Conservation (phyloP, 2,888 invertebrate genomes). For the Limenitis camilla region DNA sequence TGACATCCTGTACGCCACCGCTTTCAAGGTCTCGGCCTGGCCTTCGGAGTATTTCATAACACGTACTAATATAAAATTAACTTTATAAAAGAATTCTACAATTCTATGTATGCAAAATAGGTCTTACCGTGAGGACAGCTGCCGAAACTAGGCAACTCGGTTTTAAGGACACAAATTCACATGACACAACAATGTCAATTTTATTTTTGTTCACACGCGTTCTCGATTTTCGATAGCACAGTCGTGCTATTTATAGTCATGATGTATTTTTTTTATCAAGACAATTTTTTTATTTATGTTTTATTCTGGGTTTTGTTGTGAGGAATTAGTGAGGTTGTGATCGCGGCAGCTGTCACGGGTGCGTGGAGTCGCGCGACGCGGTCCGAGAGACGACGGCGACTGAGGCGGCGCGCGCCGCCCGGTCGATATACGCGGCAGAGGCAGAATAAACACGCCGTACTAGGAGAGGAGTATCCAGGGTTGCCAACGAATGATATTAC, state of each 20-base stretch:
- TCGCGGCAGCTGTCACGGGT: slow-evolving; percentile 50
- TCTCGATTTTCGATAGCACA: slow-evolving; percentile 7
- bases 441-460: slow-evolving; percentile 72
- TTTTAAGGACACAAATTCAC: slow-evolving; percentile 44
- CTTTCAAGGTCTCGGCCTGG: slow-evolving; percentile 35
- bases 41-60: slow-evolving; percentile 33
- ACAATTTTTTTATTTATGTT: slow-evolving; percentile 5
- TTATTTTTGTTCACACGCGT: slow-evolving; percentile 29
- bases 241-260: neutral
- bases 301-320: slow-evolving; percentile 31
- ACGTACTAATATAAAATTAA: slow-evolving; percentile 5
- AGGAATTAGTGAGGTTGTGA: slow-evolving; percentile 34
- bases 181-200: slow-evolving; percentile 45
- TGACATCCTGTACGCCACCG: slow-evolving; percentile 31
- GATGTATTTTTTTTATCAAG: neutral
- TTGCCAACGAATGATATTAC: slow-evolving; percentile 54
- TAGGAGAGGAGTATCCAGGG: slow-evolving; percentile 47
- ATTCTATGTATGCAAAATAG: neutral
- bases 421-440: slow-evolving; percentile 72
- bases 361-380: slow-evolving; percentile 42
- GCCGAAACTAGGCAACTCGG: slow-evolving; percentile 42
- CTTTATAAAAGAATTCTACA: neutral
- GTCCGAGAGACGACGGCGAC: slow-evolving; percentile 45
- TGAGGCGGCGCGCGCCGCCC: slow-evolving; percentile 59
- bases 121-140: slow-evolving; percentile 57